A percentile compares a stretch with the other conserved stretches of the same genome.
Evolutionary conservation across 2,888 invertebrate genomes (phyloP).

Genomic region (Chaetogeoica ovagalla): DNA sequence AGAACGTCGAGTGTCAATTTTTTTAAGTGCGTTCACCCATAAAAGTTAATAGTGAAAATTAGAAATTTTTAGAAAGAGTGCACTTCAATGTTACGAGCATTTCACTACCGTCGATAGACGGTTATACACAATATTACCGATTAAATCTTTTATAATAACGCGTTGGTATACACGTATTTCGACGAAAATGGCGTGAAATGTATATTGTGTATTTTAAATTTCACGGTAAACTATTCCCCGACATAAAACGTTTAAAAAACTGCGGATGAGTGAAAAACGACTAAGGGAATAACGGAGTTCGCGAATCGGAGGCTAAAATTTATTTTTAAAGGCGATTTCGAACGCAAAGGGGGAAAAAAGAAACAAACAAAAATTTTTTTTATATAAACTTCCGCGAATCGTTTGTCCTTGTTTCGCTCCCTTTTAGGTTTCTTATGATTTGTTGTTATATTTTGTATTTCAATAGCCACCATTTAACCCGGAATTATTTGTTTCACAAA

Average conservation of each 20-base stretch:
- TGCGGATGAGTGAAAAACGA: background rate
- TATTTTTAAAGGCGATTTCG: constrained; percentile 7
- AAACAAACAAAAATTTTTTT: background rate
- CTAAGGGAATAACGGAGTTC: background rate
- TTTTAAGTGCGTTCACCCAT: background rate
- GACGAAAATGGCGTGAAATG: too few species aligned
- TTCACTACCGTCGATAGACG: too few species aligned
- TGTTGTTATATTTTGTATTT: constrained; percentile 35
- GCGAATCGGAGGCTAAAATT: constrained; percentile 6
- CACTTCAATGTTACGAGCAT: background rate
- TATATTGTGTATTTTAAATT: background rate
- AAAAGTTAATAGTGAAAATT: background rate
- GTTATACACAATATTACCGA: background rate
- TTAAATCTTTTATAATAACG: background rate
- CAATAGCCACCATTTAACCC: constrained; percentile 37
- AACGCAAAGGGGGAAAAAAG: background rate
- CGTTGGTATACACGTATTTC: background rate
- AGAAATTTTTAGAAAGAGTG: background rate
- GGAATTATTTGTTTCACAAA: constrained; percentile 28
- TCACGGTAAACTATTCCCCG: background rate
- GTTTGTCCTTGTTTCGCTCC: background rate
- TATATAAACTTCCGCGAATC: constrained; percentile 9
- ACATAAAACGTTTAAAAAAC: too few species aligned
- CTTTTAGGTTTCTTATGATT: constrained; percentile 14
- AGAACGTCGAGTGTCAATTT: background rate